These are phyloP conservation scores for Tortrix viridana DNA, from an alignment of 2,888 invertebrate genomes.

Conservation along the genomic window DNA sequence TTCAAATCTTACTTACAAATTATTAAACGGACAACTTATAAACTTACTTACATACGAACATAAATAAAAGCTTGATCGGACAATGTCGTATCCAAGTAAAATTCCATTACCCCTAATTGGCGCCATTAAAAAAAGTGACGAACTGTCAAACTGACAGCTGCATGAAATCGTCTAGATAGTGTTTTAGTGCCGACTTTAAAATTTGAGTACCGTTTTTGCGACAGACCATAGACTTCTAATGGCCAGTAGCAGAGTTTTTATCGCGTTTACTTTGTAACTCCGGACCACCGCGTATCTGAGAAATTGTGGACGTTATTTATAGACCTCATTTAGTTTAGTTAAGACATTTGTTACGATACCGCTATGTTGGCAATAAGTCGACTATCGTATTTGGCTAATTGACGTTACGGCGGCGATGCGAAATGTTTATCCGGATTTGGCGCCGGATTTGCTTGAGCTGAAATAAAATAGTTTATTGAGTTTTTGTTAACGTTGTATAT, in stretches of 20 bases:
- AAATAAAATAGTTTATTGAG: neutral
- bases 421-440: slow-evolving; percentile 5
- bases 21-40: too few relatives aligned
- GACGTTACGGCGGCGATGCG: slow-evolving; percentile 5
- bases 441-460: neutral
- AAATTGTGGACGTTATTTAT: slow-evolving; percentile 46
- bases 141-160: too few relatives aligned
- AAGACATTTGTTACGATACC: slow-evolving; percentile 31
- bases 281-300: slow-evolving; percentile 8
- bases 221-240: too few relatives aligned
- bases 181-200: neutral
- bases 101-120: too few relatives aligned
- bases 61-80: too few relatives aligned
- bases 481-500: too few relatives aligned
- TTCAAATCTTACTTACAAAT: too few relatives aligned
- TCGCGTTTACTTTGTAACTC: slow-evolving; percentile 8
- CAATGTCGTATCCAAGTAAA: too few relatives aligned
- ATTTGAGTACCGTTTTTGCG: neutral
- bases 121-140: too few relatives aligned
- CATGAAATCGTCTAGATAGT: too few relatives aligned
- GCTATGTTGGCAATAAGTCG: slow-evolving; percentile 23
- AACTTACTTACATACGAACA: too few relatives aligned
- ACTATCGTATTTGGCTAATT: slow-evolving; percentile 16
- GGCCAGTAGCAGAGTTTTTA: slow-evolving; percentile 1
- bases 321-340: slow-evolving; percentile 43